Conservation (phyloP, 35 echinoderm and acorn worm genomes). For the Amphiura filiformis region DNA sequence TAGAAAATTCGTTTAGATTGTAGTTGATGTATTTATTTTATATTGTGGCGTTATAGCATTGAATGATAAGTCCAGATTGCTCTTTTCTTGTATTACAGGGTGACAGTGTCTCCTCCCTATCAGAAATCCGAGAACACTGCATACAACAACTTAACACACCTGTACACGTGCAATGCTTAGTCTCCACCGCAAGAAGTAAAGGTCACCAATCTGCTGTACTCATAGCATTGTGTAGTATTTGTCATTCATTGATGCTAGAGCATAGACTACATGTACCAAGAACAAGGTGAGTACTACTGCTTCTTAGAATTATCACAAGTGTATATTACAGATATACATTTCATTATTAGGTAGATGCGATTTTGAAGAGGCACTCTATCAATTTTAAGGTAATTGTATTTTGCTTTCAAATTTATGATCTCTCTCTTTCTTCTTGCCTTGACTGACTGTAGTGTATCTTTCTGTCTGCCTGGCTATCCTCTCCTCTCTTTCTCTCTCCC, state of each 20-base stretch:
- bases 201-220: constrained; percentile 22
- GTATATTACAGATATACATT: no score
- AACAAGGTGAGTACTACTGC: constrained; percentile 62
- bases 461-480: no score
- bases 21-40: not conserved
- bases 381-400: no score
- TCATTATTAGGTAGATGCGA: no score
- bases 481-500: no score
- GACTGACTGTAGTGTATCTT: no score
- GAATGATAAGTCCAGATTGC: no score
- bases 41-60: not conserved
- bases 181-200: constrained; percentile 26
- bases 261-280: constrained; percentile 84
- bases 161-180: constrained; percentile 24
- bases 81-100: constrained; percentile 23
- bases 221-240: constrained; percentile 65
- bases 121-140: constrained; percentile 63
- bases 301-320: not conserved
- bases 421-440: no score
- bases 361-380: no score
- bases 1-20: not conserved
- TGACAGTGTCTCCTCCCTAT: constrained; percentile 35
- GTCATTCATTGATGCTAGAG: constrained; percentile 72
- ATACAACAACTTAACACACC: constrained; percentile 35
- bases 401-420: no score